These are phyloP conservation scores for Thamnophis elegans DNA, from an alignment of 2,797 vertebrate species.

Conservation along the genomic window DNA sequence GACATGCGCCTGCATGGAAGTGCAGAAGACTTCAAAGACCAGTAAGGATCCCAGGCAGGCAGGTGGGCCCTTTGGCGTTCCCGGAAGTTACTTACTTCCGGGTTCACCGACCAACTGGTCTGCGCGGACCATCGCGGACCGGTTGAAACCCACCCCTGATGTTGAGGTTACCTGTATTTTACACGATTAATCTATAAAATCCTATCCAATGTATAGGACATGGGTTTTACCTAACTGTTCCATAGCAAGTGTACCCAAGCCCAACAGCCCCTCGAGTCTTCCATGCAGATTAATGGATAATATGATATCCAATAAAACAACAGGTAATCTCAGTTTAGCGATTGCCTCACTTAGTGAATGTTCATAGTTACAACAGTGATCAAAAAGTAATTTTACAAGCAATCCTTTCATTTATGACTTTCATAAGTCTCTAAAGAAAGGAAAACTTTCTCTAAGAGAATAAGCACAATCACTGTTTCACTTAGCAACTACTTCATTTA, in stretches of 20 bases:
- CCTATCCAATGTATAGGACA: background rate
- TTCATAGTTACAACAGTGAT: background rate
- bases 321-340: background rate
- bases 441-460: background rate
- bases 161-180: background rate
- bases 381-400: background rate
- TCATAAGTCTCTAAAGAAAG: background rate
- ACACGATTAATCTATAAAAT: background rate
- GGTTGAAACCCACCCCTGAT: too few species aligned
- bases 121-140: too few species aligned
- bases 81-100: too few species aligned
- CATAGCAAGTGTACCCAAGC: background rate
- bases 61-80: too few species aligned
- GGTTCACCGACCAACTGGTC: too few species aligned
- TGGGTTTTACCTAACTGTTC: background rate
- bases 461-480: background rate
- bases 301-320: background rate
- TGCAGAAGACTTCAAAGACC: too few species aligned
- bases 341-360: background rate
- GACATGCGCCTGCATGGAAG: too few species aligned
- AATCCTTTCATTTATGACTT: background rate
- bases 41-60: too few species aligned
- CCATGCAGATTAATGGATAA: background rate
- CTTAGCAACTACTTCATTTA: background rate
- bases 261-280: background rate